phyloP scores from a whole-genome alignment of 2,113 vertebrate genomes.

The Festucalex cinctus region DNA sequence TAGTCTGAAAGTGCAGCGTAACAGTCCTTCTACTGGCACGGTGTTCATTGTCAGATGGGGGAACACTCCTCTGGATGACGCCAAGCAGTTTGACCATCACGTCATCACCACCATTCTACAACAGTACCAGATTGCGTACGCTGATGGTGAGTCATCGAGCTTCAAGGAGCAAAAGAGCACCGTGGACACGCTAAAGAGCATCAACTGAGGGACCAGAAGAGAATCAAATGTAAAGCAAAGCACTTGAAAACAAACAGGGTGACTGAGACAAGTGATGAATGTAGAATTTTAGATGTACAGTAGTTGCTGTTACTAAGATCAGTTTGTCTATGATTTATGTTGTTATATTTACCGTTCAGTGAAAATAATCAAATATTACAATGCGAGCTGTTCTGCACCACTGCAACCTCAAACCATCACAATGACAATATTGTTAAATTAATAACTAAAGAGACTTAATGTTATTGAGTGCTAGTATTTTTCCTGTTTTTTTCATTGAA shows the following conservation, averaged over 20 bases:
- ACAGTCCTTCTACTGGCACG: neutral
- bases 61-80: conserved; percentile 82
- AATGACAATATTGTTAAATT: too few relatives aligned
- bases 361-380: too few relatives aligned
- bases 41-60: conserved; percentile 76
- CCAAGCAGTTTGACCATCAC: conserved; percentile 77
- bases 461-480: too few relatives aligned
- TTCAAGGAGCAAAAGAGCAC: conserved; percentile 58
- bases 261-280: conserved; percentile 14
- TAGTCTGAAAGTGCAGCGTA: neutral
- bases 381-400: too few relatives aligned
- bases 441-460: too few relatives aligned
- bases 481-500: too few relatives aligned
- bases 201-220: neutral
- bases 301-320: too few relatives aligned
- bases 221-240: conserved; percentile 6
- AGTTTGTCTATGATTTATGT: too few relatives aligned
- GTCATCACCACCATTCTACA: conserved; percentile 74
- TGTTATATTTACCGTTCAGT: too few relatives aligned
- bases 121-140: conserved; percentile 74
- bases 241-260: conserved; percentile 14
- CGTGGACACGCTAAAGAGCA: conserved; percentile 3
- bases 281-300: conserved; percentile 3
- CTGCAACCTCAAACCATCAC: too few relatives aligned
- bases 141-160: conserved; percentile 11